Evolutionary conservation across 2,888 invertebrate species (phyloP).

Genomic region (Neria commutata): DNA sequence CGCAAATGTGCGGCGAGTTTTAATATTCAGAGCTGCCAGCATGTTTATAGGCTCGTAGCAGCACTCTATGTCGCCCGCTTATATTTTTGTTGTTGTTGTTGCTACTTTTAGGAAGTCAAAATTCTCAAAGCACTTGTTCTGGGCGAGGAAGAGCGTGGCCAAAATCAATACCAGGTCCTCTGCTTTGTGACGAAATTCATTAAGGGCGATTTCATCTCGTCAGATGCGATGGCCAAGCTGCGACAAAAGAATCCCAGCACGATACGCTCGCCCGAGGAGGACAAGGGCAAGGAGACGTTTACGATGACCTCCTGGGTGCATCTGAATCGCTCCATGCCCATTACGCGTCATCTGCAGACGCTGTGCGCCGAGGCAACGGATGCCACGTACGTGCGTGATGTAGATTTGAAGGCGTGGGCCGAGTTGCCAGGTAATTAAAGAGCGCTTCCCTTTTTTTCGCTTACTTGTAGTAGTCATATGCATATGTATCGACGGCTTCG

Average conservation of each 20-base stretch:
- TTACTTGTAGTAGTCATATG: too few relatives aligned
- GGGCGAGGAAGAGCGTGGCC: slow-evolving; percentile 91
- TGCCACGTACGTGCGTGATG: slow-evolving; percentile 77
- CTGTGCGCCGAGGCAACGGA: slow-evolving; percentile 80
- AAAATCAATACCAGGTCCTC: slow-evolving; percentile 85
- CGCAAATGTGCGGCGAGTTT: too few relatives aligned
- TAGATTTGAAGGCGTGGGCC: slow-evolving; percentile 81
- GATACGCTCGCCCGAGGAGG: slow-evolving; percentile 88
- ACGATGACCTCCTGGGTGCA: slow-evolving; percentile 84
- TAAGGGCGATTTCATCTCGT: slow-evolving; percentile 92
- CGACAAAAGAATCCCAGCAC: slow-evolving; percentile 89
- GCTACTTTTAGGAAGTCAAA: slow-evolving; percentile 91
- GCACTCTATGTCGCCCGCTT: too few relatives aligned
- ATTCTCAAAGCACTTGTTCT: slow-evolving; percentile 86
- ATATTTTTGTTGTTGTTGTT: background rate
- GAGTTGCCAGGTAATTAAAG: slow-evolving; percentile 76
- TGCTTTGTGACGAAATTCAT: slow-evolving; percentile 90
- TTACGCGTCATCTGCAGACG: slow-evolving; percentile 75
- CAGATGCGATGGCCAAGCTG: slow-evolving; percentile 95
- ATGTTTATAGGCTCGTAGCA: too few relatives aligned
- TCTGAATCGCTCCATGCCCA: slow-evolving; percentile 70
- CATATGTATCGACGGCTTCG: too few relatives aligned
- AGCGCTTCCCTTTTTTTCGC: slow-evolving; percentile 33
- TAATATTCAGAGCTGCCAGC: too few relatives aligned
- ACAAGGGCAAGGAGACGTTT: slow-evolving; percentile 81